Evolutionary conservation across 92 coral and sea anemone genomes (phyloP).

Genomic region (Palythoa heliodiscus): DNA sequence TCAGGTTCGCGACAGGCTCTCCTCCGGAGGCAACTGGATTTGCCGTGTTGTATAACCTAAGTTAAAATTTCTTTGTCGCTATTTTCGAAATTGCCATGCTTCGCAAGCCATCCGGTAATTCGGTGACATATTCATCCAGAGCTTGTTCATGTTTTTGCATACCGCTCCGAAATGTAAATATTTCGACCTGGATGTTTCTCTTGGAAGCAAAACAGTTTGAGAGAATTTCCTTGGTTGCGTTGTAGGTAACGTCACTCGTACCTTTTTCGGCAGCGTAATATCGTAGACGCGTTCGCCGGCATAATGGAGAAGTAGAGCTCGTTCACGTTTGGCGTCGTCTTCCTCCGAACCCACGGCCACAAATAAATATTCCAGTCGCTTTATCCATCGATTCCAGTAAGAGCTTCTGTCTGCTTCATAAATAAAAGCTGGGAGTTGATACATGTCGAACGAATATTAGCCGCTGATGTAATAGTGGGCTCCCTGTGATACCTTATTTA

Average conservation of each 20-base stretch:
- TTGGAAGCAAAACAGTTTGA: slow-evolving; percentile 29
- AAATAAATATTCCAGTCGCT: slow-evolving; percentile 42
- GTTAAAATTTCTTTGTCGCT: slow-evolving; percentile 29
- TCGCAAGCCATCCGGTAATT: slow-evolving; percentile 26
- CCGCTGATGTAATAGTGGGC: neutral
- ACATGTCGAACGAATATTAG: neutral
- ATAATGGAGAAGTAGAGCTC: slow-evolving; percentile 35
- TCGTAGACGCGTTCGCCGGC: slow-evolving; percentile 33
- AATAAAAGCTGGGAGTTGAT: slow-evolving; percentile 11
- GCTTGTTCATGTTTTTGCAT: slow-evolving; percentile 30
- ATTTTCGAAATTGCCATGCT: slow-evolving; percentile 37
- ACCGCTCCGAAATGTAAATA: slow-evolving; percentile 34
- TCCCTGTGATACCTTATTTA: no score
- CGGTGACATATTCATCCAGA: slow-evolving; percentile 24
- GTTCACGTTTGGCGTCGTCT: slow-evolving; percentile 9
- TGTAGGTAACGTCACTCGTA: neutral
- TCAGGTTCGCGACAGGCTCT: slow-evolving; percentile 49
- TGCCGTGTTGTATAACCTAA: slow-evolving; percentile 48
- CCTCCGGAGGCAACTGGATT: slow-evolving; percentile 19
- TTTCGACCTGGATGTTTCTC: slow-evolving; percentile 32
- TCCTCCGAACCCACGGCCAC: slow-evolving; percentile 37
- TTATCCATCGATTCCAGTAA: slow-evolving; percentile 51
- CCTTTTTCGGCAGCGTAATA: slow-evolving; percentile 36
- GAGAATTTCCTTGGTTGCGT: neutral
- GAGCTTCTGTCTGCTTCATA: slow-evolving; percentile 21